phyloP scores from a whole-genome alignment of 2,888 invertebrate genomes.

The Macroteleia sp. region DNA sequence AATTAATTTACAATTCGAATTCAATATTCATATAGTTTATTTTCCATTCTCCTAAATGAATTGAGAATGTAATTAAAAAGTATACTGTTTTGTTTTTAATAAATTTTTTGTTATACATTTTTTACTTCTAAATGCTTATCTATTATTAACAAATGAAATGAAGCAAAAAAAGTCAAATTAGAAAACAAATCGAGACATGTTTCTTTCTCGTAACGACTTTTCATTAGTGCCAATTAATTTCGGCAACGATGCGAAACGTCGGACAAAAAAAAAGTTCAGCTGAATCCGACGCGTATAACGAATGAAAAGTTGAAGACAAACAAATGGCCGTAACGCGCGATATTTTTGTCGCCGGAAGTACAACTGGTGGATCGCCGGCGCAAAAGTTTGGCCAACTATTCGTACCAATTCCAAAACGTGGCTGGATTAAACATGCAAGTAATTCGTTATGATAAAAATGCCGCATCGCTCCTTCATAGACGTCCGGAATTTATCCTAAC shows the following conservation, averaged over 20 bases:
- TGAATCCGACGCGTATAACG: conserved; percentile 68
- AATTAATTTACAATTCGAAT: too few relatives aligned
- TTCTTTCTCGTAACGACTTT: background rate
- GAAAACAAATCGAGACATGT: background rate
- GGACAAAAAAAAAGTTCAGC: conserved; percentile 25
- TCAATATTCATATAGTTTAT: too few relatives aligned
- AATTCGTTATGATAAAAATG: conserved; percentile 80
- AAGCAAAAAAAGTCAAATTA: too few relatives aligned
- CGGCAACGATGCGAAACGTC: too few relatives aligned
- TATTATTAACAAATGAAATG: too few relatives aligned
- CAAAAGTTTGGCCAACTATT: conserved; percentile 76
- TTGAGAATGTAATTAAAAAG: too few relatives aligned
- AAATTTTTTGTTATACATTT: too few relatives aligned
- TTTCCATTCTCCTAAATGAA: too few relatives aligned
- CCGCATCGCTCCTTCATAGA: conserved; percentile 69
- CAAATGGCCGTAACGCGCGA: conserved; percentile 72
- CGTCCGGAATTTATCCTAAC: conserved; percentile 80
- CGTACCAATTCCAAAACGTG: conserved; percentile 79
- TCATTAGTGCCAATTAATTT: conserved; percentile 39
- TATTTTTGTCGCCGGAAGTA: conserved; percentile 69
- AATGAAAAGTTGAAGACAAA: conserved; percentile 80
- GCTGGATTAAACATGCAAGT: conserved; percentile 80
- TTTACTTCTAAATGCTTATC: too few relatives aligned
- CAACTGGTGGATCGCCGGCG: conserved; percentile 75
- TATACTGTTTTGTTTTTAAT: too few relatives aligned